Evolutionary conservation across 2,888 invertebrate species (phyloP).

Genomic region (Lasioglossum lativentre): DNA sequence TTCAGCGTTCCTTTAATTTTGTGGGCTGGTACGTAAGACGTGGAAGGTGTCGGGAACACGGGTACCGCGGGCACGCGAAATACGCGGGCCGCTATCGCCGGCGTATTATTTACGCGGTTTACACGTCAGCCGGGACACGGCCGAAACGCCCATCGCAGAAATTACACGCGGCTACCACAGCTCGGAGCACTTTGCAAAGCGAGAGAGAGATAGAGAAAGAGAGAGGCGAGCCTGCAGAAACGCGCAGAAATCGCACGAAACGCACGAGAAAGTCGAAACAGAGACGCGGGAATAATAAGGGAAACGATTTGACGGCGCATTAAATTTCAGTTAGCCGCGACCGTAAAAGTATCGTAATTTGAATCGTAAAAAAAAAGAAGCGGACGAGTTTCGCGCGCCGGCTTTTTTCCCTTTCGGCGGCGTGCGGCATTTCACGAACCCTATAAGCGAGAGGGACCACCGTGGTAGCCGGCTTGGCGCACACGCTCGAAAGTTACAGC

Average conservation of each 20-base stretch:
- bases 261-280: slow-evolving; percentile 22
- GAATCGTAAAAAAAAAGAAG: slow-evolving; percentile 75
- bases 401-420: slow-evolving; percentile 61
- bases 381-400: slow-evolving; percentile 65
- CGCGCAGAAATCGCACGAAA: slow-evolving; percentile 49
- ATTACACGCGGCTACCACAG: slow-evolving; percentile 65
- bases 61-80: slow-evolving; percentile 37
- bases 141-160: slow-evolving; percentile 72
- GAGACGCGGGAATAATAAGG: slow-evolving; percentile 48
- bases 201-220: neutral
- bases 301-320: slow-evolving; percentile 74
- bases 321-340: slow-evolving; percentile 80
- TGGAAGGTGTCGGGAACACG: slow-evolving; percentile 51
- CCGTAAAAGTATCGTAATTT: slow-evolving; percentile 80
- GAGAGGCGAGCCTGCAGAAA: neutral
- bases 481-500: slow-evolving; percentile 21
- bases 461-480: slow-evolving; percentile 69
- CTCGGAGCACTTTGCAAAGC: slow-evolving; percentile 28
- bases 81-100: slow-evolving; percentile 14
- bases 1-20: slow-evolving; percentile 18
- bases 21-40: slow-evolving; percentile 54
- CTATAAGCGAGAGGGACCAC: slow-evolving; percentile 75
- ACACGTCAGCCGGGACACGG: slow-evolving; percentile 53
- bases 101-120: slow-evolving; percentile 71
- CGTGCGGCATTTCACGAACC: slow-evolving; percentile 72